These are phyloP conservation scores for Bos indicus DNA, from an alignment of 2,113 vertebrate genomes.

Conservation along the genomic window DNA sequence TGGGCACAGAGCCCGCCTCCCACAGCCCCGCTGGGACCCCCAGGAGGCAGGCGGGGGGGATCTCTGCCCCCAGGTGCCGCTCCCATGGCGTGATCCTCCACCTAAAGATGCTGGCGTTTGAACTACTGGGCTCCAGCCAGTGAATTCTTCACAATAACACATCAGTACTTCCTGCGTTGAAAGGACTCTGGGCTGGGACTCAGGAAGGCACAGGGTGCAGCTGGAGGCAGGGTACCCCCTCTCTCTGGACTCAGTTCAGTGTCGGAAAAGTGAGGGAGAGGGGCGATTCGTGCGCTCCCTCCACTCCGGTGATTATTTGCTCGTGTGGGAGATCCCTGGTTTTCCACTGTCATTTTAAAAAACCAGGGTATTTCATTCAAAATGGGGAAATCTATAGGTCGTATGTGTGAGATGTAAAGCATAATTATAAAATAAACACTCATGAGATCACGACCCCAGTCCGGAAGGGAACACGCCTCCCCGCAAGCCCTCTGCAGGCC, in stretches of 20 bases:
- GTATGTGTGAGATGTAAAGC: background rate
- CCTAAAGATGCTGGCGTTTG: background rate
- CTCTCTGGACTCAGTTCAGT: background rate
- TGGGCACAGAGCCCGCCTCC: rapidly evolving
- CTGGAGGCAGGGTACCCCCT: background rate
- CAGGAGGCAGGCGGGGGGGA: rapidly evolving
- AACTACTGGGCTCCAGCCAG: background rate
- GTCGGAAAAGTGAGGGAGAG: background rate
- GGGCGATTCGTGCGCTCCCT: background rate
- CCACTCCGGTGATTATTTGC: background rate
- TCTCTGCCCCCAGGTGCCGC: background rate
- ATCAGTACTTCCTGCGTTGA: rapidly evolving
- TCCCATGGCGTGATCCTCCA: rapidly evolving
- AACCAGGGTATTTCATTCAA: background rate
- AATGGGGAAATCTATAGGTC: background rate
- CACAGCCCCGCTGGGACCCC: rapidly evolving
- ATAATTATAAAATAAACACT: background rate
- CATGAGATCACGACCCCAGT: background rate
- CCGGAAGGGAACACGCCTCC: rapidly evolving
- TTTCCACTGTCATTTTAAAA: background rate
- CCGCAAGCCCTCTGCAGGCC: background rate
- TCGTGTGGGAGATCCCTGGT: background rate
- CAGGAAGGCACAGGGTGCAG: background rate
- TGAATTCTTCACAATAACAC: rapidly evolving
- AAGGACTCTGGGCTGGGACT: background rate